Evolutionary conservation across 1,140 invertebrate species (phyloP), one percentile per base, ranked within the genome.

Genomic region (Scaptodrosophila lebanonensis): DNA sequence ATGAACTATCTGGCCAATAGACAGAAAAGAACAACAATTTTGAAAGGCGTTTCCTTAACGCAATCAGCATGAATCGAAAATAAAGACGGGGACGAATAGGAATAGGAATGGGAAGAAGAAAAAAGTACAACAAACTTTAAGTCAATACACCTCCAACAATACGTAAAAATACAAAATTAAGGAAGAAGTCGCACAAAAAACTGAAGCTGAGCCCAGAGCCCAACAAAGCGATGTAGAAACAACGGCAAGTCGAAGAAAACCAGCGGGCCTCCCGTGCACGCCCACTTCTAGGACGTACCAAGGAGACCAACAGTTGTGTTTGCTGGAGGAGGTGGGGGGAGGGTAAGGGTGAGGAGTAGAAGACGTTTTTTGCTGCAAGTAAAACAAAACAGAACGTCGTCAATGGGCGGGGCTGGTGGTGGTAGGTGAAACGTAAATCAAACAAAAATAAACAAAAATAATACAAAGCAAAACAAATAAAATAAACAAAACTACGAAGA

Each of bases 381-480:
- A 76, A 69, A 75, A 70, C 71, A 75, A 76, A 76, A 70, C 60
- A 61, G 45, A 71, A 64, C 59, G 52, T 65, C 52, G 51, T 62
- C 9, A 17, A 47, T 6, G 42, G 44, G 22, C 30, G 16, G 20
- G 32, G 13, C 7, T 39, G 17, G 5, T 27, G 25, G 15, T 20
- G 43, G 20, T 17, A 38, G 33, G 16, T 18, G 30, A 76, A 70
- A 76, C 66, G 71, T 70, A 76, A 76, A 76, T 76, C 71, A 76
- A 76, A 76, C 71, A 76, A 76, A 76, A 76, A 76, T 66, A 66
- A 66, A 66, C 59, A 66, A 63, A 56, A 66, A 66, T 72, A 75
- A 76, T 76, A 76, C 71, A 76, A 75, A 66, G 65, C 71, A 75
- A 76, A 76, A 76, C 71, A 76, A 76, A 76, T 76, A 76, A 66